These are phyloP conservation scores for Herpailurus yagouaroundi DNA, from an alignment of 2,113 vertebrate species.

Conservation along the genomic window DNA sequence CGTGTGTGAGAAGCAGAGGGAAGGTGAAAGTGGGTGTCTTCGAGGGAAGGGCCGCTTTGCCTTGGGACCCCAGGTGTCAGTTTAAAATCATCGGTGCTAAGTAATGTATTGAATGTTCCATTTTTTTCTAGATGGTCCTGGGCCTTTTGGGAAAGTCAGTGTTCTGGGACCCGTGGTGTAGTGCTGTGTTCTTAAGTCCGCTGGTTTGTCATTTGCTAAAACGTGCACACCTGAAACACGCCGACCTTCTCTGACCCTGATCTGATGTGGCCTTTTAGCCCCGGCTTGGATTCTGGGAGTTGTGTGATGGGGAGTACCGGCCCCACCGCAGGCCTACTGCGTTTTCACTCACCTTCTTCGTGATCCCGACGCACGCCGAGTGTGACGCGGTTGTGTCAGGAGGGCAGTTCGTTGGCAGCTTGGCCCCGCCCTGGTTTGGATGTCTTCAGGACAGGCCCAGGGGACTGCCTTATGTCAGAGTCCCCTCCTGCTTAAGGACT, in stretches of 20 bases:
- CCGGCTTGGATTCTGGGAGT: background rate
- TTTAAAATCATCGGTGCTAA: background rate
- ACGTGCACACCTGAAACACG: background rate
- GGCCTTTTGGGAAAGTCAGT: background rate
- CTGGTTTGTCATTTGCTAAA: background rate
- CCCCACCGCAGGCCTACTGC: background rate
- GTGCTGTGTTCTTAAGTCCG: background rate
- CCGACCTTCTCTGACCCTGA: background rate
- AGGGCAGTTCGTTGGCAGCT: background rate
- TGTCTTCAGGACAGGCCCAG: too few species aligned
- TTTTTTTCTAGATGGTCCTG: background rate
- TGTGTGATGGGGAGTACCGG: background rate
- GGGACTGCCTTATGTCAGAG: background rate
- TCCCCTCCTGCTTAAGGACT: background rate
- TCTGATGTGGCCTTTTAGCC: background rate
- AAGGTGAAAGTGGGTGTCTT: background rate
- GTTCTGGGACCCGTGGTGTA: background rate
- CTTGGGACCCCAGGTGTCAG: background rate
- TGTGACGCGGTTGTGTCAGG: background rate
- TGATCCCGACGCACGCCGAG: background rate
- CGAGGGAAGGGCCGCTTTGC: background rate
- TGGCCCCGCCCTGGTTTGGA: background rate
- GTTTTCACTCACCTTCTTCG: background rate
- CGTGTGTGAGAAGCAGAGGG: fast-evolving
- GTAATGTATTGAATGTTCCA: background rate